Evolutionary conservation across 1,140 invertebrate species (phyloP).

Genomic region (Plectus sambesii): DNA sequence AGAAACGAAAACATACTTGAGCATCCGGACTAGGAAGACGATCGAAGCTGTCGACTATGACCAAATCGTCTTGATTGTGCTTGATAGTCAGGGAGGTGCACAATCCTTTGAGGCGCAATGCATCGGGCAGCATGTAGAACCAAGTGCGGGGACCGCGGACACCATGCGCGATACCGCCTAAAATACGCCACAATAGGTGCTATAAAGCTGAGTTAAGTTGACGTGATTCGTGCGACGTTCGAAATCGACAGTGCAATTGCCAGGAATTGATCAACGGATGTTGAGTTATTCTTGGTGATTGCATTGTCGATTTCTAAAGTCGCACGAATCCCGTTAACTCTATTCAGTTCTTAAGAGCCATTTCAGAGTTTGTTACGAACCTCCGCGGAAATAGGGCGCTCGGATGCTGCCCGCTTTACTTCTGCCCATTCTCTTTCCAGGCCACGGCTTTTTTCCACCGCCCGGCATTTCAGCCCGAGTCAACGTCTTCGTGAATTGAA

Average conservation of each 20-base stretch:
- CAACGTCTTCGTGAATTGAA: slow-evolving; percentile 59
- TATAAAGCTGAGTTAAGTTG: no score
- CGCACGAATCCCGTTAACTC: no score
- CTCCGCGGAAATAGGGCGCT: slow-evolving; percentile 71
- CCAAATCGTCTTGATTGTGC: slow-evolving; percentile 81
- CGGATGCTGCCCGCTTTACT: slow-evolving; percentile 80
- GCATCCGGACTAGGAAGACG: slow-evolving; percentile 66
- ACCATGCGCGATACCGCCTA: slow-evolving; percentile 68
- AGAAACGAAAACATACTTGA: slow-evolving; percentile 44
- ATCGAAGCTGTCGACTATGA: slow-evolving; percentile 73
- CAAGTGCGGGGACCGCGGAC: slow-evolving; percentile 72
- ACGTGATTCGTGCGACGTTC: no score
- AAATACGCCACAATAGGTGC: no score
- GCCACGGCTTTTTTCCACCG: slow-evolving; percentile 55
- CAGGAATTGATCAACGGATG: no score
- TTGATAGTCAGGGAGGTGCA: slow-evolving; percentile 72
- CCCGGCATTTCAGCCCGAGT: slow-evolving; percentile 70
- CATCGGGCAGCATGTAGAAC: slow-evolving; percentile 82
- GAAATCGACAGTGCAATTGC: no score
- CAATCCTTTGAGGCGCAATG: slow-evolving; percentile 63
- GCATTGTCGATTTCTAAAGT: no score
- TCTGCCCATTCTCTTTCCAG: slow-evolving; percentile 78
- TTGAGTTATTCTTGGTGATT: no score
- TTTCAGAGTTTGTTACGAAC: no score
- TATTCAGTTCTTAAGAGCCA: no score